A percentile compares a stretch with the other conserved stretches of the same genome.
phyloP scores from a whole-genome alignment of 2,888 invertebrate genomes.

The Lithodes maja region DNA sequence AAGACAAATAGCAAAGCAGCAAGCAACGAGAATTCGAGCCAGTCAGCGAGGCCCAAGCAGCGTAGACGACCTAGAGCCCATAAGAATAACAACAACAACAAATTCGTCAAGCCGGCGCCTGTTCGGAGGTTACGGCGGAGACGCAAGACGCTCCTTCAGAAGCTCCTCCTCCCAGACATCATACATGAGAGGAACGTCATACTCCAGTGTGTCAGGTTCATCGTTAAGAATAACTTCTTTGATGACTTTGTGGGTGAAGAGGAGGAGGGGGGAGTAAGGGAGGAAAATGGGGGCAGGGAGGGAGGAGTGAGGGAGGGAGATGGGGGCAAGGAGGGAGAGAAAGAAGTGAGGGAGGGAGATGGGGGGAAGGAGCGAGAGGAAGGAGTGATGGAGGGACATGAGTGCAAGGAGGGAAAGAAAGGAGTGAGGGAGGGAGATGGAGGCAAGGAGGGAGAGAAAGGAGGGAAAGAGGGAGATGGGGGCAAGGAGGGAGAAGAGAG shows the following conservation, averaged over 20 bases:
- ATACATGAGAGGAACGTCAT: slow-evolving; percentile 89
- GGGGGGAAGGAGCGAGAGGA: neutral
- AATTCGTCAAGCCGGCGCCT: slow-evolving; percentile 58
- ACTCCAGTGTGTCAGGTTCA: slow-evolving; percentile 88
- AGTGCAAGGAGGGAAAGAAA: neutral
- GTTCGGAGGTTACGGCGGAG: slow-evolving; percentile 55
- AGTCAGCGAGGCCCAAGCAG: neutral
- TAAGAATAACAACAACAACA: slow-evolving; percentile 44
- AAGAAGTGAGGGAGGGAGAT: neutral
- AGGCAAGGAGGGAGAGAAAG: neutral
- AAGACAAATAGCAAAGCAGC: neutral
- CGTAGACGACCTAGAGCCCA: slow-evolving; percentile 27
- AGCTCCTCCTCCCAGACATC: slow-evolving; percentile 85
- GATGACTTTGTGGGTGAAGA: slow-evolving; percentile 72
- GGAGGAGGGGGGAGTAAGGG: neutral
- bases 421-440: neutral
- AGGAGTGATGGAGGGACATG: neutral
- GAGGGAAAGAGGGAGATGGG: neutral
- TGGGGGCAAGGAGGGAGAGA: neutral
- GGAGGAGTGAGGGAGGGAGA: neutral
- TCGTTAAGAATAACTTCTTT: slow-evolving; percentile 86
- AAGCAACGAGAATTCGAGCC: neutral
- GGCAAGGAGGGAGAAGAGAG: neutral
- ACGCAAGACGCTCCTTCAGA: slow-evolving; percentile 65
- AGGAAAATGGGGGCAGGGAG: neutral